Base-by-base conservation (phyloP, 1,140 invertebrate species). In the Ostrea denselamellosa region DNA sequence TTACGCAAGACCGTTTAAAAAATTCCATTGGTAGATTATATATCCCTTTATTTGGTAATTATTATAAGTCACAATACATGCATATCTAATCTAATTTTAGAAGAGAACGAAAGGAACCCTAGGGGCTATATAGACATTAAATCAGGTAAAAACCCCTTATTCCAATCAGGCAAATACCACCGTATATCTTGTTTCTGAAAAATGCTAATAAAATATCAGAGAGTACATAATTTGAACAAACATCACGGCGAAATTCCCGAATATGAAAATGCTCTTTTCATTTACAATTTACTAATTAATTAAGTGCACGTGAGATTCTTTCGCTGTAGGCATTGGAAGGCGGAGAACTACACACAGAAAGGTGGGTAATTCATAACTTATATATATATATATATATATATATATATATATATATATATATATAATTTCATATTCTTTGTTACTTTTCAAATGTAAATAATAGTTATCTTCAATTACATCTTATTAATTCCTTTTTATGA, bases 261-360 rank as follows among this genome's bases (percentile, higher is more conserved):
- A 19, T 62, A 62, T 62, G 56, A 62, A 62, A 62, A 62, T 62
- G 17, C 17, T 62, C 56, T 19, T 62, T 62, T 62, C 56, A 62
- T n/a, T n/a, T 62, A 62, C 56, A 62, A 7, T 62, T 62, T 62
- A 62, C 56, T 62, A 62, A 62, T 62, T 62, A 62, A 62, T 62
- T n/a, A 19, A 62, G 56, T 62, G 56, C 56, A 62, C 56, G 56
- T 7, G 17, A n/a, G 56, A 62, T 62, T 17, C 17, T 19, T 62
- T 62, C 14, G 17, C n/a, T 17, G 17, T 7, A 62, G 14, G 56
- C n/a, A 62, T n/a, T 62, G 17, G 14, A 62, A 62, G 14, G 56
- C 17, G n/a, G 14, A 19, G 56, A n/a, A 17, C 56, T 19, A 62
- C 17, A 19, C 7, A 17, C 19, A n/a, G 17, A 62, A 19, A 19